Conservation (phyloP, 2,113 vertebrate species). For the Sapajus apella region DNA sequence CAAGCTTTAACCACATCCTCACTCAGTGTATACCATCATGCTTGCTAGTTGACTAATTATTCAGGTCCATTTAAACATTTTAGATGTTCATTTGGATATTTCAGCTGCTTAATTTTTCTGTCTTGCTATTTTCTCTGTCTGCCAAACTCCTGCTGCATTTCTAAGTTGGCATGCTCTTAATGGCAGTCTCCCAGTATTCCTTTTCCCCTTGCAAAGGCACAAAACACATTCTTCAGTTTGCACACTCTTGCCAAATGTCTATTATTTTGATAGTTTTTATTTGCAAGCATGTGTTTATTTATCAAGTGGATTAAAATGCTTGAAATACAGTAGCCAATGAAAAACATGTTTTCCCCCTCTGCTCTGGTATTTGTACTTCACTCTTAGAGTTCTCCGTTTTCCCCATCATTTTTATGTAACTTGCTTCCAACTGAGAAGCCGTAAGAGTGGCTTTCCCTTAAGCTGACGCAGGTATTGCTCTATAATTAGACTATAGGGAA, state of each 20-base stretch:
- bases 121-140: background rate
- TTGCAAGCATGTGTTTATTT: background rate
- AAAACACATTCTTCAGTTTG: background rate
- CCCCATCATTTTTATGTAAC: background rate
- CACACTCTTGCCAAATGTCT: background rate
- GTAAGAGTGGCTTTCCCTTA: background rate
- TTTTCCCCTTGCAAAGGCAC: background rate
- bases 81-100: background rate
- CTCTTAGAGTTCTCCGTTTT: background rate
- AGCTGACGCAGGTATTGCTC: background rate
- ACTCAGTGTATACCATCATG: too few relatives aligned
- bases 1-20: background rate
- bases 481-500: slow-evolving; percentile 55
- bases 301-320: background rate
- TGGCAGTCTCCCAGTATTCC: background rate
- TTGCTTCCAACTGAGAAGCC: background rate
- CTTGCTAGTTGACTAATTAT: background rate
- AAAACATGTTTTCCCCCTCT: background rate
- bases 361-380: background rate
- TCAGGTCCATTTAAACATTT: background rate
- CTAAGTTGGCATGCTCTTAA: background rate
- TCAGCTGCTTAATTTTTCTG: background rate
- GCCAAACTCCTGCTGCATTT: background rate
- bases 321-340: background rate
- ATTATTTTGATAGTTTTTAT: background rate